Evolutionary conservation across 2,113 vertebrate species (phyloP), one percentile per base, ranked within the genome.

Genomic region (Erythrocebus patas): DNA sequence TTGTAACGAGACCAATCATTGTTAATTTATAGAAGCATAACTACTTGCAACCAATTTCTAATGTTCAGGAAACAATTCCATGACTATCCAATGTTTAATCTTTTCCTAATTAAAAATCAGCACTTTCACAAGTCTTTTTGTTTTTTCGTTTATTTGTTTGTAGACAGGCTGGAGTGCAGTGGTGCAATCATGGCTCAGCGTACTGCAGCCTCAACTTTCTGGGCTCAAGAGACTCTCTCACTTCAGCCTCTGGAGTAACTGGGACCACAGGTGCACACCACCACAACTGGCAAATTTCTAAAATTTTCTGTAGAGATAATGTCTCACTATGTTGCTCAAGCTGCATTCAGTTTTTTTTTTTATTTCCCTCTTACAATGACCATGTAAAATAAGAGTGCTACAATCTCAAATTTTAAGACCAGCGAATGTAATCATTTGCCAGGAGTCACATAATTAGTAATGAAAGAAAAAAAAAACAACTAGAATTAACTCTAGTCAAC

Each of bases 51-150:
- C 20, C 3, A 43, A 78, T 64, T 96, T 91, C 52, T 91, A 94
- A 85, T 61, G 14, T 76, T 80, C 89, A 20, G 16, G 84, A 95
- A 96, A 88, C 30, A 95, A 80, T 91, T 95, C 86, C 13, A 91
- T 38, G 35, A 94, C 73, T 79, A 83, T 20, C 61, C 55, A 84
- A 78, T 80, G 40, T 52, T 93, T 90, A 59, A 61, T 50, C 59
- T 93, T 52, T 88, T 91, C 52, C 64, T 93, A 91, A 95, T 35
- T 80, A 95, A 89, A 94, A 89, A 82, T 40, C 59, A 92, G 72
- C 35, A 81, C 52, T 76, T 93, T 87, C 57, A 68, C 25, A 84
- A 66, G 38, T 32, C 61, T 30, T 64, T 64, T 14, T 64, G 61
- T 30, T 64, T 30, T 32, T 30, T 30, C 2, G 70, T 52, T 57